Evolutionary conservation across 2,113 vertebrate genomes (phyloP), one percentile per base, ranked within the genome.

Genomic region (Monopterus albus): DNA sequence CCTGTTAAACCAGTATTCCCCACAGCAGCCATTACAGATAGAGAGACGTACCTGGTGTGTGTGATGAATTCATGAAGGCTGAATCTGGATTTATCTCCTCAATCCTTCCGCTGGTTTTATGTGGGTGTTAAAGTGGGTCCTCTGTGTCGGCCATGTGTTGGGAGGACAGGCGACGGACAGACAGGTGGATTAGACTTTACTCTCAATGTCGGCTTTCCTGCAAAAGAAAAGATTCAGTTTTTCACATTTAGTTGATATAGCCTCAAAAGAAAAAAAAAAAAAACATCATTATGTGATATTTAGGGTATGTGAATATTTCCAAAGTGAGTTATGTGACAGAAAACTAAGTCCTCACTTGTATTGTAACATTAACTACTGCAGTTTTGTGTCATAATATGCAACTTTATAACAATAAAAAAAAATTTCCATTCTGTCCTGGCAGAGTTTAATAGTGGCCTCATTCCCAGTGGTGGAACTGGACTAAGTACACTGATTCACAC

Each of bases 61-160:
- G 84, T 13, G 85, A 73, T 50, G 84, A 87, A 79, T 79, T 91
- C 87, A 91, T 89, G 71, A 74, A 60, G 73, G 66, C 26, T 15
- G 59, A 73, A 42, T 3, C 25, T 20, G 46, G 31, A 29, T 49
- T 28, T 20, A n/a, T 39, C 38, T 29, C 60, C 56, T 20, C 50
- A 10, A 25, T 51, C 53, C 58, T 58, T 75, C 55, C 59, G 3
- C 68, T 13, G 61, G 25, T 23, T 46, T 47, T 42, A 12, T 15
- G 38, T 31, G 65, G 31, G 45, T 17, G 72, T 87, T 90, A 90
- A 72, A 89, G 85, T 33, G 82, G 87, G 45, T 88, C 85, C 45
- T 89, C 79, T 2, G 76, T 40, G 50, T 87, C 78, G 5, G 79
- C 86, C 84, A 88, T 90, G 72, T 64, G 78, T 64, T 6, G 35